Conservation (phyloP, 2,888 invertebrate species). For the Myopa testacea region DNA sequence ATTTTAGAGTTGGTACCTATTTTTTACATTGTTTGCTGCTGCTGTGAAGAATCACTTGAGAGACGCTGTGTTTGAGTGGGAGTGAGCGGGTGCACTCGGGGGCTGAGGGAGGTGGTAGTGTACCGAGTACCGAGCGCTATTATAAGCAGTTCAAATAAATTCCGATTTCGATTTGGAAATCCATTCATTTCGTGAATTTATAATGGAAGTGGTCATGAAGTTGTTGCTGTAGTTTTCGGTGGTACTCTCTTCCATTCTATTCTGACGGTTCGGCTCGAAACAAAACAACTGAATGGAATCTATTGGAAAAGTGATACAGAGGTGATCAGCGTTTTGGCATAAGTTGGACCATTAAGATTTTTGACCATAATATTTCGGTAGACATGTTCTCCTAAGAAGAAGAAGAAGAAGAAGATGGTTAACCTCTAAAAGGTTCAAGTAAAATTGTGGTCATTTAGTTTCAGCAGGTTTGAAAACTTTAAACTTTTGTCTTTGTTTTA, state of each 20-base stretch:
- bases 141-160: not conserved
- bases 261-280: not conserved
- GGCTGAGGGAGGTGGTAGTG: not conserved
- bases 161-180: constrained; percentile 11
- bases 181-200: constrained; percentile 11
- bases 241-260: not conserved
- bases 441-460: no score
- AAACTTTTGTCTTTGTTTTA: no score
- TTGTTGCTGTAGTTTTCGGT: not conserved
- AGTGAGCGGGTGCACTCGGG: not conserved
- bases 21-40: not conserved
- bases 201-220: not conserved
- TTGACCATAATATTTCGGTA: no score
- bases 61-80: not conserved
- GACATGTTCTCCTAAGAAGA: no score
- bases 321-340: not conserved
- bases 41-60: not conserved
- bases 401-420: no score
- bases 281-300: not conserved
- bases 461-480: no score
- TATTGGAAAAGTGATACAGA: no score
- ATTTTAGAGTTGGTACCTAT: not conserved
- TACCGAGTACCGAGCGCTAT: not conserved
- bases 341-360: no score
- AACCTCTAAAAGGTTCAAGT: no score